Evolutionary conservation across 2,888 invertebrate genomes (phyloP).

Genomic region (Masnerella sp.): DNA sequence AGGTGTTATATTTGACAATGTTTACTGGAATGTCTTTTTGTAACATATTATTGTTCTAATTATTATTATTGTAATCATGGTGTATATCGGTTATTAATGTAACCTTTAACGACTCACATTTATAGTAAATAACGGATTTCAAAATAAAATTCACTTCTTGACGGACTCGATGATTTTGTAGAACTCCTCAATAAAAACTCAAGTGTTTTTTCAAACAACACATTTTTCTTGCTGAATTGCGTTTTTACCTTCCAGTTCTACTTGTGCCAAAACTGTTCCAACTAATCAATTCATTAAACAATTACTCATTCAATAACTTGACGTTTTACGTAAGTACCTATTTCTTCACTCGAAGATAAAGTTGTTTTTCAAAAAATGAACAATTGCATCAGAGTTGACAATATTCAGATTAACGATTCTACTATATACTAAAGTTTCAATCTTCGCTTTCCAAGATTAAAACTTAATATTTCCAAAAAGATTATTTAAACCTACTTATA

Average conservation of each 20-base stretch:
- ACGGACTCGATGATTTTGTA: slow-evolving; percentile 28
- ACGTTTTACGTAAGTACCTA: no score
- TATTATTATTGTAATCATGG: slow-evolving; percentile 44
- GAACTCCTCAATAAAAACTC: slow-evolving; percentile 18
- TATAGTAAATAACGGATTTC: slow-evolving; percentile 41
- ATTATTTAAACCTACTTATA: no score
- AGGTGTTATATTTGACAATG: slow-evolving; percentile 37
- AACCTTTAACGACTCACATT: slow-evolving; percentile 36
- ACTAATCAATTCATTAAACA: neutral
- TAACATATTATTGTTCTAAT: slow-evolving; percentile 40
- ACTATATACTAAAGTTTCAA: no score
- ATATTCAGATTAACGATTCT: no score
- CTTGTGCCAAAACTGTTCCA: slow-evolving; percentile 34
- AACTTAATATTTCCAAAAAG: no score
- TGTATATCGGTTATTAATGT: slow-evolving; percentile 43
- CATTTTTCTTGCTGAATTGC: slow-evolving; percentile 12
- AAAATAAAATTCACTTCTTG: slow-evolving; percentile 34
- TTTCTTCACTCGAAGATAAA: no score
- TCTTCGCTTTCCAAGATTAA: no score
- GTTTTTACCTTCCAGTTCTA: slow-evolving; percentile 26
- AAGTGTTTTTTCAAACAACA: slow-evolving; percentile 15
- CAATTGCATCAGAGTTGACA: no score
- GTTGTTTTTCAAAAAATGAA: no score
- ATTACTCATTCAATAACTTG: no score
- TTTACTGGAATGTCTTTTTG: slow-evolving; percentile 43